Evolutionary conservation across 2,113 vertebrate species (phyloP).

Genomic region (Agapornis roseicollis): DNA sequence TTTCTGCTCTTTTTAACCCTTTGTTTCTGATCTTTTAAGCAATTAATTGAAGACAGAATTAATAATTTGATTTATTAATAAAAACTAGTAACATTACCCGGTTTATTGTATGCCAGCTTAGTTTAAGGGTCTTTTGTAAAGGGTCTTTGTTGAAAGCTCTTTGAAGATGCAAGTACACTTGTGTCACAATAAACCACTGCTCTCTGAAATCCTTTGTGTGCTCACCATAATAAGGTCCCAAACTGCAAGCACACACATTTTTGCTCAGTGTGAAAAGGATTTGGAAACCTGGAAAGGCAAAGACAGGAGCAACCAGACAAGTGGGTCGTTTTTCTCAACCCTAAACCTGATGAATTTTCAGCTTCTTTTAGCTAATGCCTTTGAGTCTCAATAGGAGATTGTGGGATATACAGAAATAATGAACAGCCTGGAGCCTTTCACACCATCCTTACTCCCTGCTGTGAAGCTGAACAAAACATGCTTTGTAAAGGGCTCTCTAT

Average conservation of each 20-base stretch:
- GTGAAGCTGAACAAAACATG: constrained; percentile 29
- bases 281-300: background rate
- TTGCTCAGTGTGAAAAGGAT: background rate
- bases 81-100: background rate
- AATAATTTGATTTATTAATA: background rate
- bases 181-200: background rate
- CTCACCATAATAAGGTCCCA: background rate
- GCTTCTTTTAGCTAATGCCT: background rate
- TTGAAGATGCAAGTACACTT: background rate
- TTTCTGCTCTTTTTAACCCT: background rate
- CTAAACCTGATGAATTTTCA: background rate
- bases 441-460: background rate
- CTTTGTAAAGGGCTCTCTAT: background rate
- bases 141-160: background rate
- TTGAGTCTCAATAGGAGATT: background rate
- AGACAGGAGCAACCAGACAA: background rate
- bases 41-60: background rate
- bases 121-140: background rate
- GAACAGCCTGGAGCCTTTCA: constrained; percentile 39
- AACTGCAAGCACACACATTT: background rate
- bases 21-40: background rate
- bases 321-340: background rate
- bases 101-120: background rate
- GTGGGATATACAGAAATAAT: constrained; percentile 32
- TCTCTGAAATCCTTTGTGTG: background rate